Percentiles rank a stretch among this genome's conserved stretches.
phyloP scores from a whole-genome alignment of 2,888 invertebrate species.

The Pemphredon lugubris region DNA sequence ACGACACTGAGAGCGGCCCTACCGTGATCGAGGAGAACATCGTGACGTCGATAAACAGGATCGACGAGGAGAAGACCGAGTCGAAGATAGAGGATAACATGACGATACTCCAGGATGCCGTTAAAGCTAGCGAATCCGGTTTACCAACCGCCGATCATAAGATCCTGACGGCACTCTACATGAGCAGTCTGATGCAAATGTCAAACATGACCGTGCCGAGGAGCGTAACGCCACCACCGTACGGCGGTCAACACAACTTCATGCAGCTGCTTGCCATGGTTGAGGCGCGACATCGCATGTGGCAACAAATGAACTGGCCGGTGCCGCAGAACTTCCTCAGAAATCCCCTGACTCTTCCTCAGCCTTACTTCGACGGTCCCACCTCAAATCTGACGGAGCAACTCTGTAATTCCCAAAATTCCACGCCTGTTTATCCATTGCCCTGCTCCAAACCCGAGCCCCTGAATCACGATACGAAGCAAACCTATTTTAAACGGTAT shows the following conservation, averaged over 20 bases:
- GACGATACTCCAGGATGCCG: conserved; percentile 75
- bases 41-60: conserved; percentile 53
- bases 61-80: conserved; percentile 70
- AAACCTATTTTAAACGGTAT: conserved; percentile 78
- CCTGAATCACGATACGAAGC: conserved; percentile 70
- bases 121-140: conserved; percentile 69
- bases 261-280: conserved; percentile 78
- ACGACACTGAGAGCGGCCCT: conserved; percentile 63
- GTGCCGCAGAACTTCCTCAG: conserved; percentile 74
- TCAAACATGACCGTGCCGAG: conserved; percentile 72
- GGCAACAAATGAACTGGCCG: conserved; percentile 78
- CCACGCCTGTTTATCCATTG: conserved; percentile 70
- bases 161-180: conserved; percentile 79
- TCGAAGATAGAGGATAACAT: conserved; percentile 70
- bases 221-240: conserved; percentile 65
- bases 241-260: conserved; percentile 71
- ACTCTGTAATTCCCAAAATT: conserved; percentile 73
- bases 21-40: conserved; percentile 49
- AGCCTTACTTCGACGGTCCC: conserved; percentile 69
- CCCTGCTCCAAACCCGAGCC: conserved; percentile 74
- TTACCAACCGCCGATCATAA: conserved; percentile 78
- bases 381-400: conserved; percentile 73
- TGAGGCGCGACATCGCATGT: conserved; percentile 76
- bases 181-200: conserved; percentile 80
- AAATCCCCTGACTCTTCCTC: conserved; percentile 70